Evolutionary conservation across 2,888 invertebrate genomes (phyloP).

Genomic region (Seira musarum): DNA sequence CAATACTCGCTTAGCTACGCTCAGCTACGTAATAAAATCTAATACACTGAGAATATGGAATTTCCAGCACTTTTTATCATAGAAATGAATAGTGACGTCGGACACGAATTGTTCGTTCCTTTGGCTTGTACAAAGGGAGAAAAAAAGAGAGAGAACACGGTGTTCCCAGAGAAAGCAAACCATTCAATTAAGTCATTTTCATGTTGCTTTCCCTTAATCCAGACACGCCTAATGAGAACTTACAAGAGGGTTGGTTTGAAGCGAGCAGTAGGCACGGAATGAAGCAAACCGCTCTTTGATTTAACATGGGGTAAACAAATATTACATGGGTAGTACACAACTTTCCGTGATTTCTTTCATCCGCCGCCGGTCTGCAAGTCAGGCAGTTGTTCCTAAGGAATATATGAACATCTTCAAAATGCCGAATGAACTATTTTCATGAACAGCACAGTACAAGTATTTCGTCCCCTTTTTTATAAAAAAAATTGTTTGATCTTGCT

Average conservation of each 20-base stretch:
- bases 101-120: too few species aligned
- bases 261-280: conserved; percentile 30
- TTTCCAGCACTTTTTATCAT: too few species aligned
- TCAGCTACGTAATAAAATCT: too few species aligned
- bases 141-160: too few species aligned
- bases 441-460: too few species aligned
- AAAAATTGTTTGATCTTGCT: not conserved
- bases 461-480: not conserved
- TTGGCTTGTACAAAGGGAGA: too few species aligned
- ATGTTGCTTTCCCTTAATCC: conserved; percentile 56
- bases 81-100: too few species aligned
- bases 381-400: too few species aligned
- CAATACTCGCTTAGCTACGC: too few species aligned
- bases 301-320: conserved; percentile 5
- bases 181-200: conserved; percentile 70
- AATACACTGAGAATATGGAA: too few species aligned
- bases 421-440: not conserved
- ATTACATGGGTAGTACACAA: conserved; percentile 27
- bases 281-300: conserved; percentile 30
- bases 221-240: conserved; percentile 70
- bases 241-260: conserved; percentile 37
- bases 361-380: too few species aligned
- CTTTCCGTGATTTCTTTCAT: conserved; percentile 15
- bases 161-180: conserved; percentile 54
- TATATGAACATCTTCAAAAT: conserved; percentile 2